Evolutionary conservation across 1,140 invertebrate species (phyloP).

Genomic region (Drosophila ficusphila): DNA sequence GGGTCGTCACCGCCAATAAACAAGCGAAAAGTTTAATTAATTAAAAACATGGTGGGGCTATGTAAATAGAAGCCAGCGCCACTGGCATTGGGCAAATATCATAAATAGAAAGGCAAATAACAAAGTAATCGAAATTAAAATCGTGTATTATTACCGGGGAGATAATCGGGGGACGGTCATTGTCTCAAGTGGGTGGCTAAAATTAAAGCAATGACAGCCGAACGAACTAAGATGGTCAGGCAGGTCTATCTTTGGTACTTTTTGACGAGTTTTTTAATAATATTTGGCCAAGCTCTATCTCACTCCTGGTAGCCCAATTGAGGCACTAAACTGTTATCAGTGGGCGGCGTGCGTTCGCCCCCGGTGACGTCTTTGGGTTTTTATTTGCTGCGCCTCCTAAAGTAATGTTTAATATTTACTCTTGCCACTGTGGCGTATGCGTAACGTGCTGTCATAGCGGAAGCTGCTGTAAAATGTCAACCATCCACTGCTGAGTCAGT

Average conservation of each 20-base stretch:
- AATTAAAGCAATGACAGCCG: conserved; percentile 58
- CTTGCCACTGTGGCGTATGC: conserved; percentile 56
- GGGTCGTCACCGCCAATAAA: conserved; percentile 50
- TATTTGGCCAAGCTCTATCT: conserved; percentile 5
- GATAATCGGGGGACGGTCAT: conserved; percentile 44
- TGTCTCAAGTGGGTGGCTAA: conserved; percentile 52
- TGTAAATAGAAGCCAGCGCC: conserved; percentile 35
- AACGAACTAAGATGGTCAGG: conserved; percentile 36
- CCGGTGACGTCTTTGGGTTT: conserved; percentile 59
- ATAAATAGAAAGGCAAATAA: conserved; percentile 63
- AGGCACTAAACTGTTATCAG: conserved; percentile 56
- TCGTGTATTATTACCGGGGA: conserved; percentile 25
- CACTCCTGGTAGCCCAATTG: conserved; percentile 32
- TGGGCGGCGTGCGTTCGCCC: conserved; percentile 45
- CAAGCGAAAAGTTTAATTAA: conserved; percentile 62
- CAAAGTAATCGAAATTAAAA: conserved; percentile 59
- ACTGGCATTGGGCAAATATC: conserved; percentile 40
- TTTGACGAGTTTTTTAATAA: conserved; percentile 12
- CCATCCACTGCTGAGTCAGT: conserved; percentile 41
- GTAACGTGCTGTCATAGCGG: conserved; percentile 49
- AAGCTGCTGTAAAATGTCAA: conserved; percentile 60
- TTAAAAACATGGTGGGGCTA: conserved; percentile 49
- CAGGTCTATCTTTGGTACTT: conserved; percentile 19
- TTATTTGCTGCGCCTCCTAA: conserved; percentile 47
- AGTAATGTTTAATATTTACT: conserved; percentile 48